Evolutionary conservation across 1,140 invertebrate genomes (phyloP), one percentile per base, ranked within the genome.

Genomic region (Papilio helenus): DNA sequence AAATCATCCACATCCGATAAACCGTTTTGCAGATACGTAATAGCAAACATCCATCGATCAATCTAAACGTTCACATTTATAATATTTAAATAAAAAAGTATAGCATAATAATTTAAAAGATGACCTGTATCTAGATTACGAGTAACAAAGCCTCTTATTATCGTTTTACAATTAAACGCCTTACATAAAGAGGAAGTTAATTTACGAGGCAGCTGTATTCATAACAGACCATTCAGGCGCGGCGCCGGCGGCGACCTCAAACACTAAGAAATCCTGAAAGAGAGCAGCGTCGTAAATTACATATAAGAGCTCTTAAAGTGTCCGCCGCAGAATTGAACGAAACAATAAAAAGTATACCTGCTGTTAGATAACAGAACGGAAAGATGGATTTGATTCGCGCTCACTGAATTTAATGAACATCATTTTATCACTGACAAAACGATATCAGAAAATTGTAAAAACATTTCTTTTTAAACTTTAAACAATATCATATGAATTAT

Each of bases 221-320:
- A 68, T 29, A 61, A 16, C 26, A 7, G 23, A 23, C 23, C 10
- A 61, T 61, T 61, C 20, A 61, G 58, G 23, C 58, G 23, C 58
- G 58, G 18, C 58, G 12, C 12, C 46, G 18, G 51, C 23, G 58
- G 51, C n/a, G 18, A n/a, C 12, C 23, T 65, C 9, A 26, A 26
- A 26, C n/a, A 29, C 26, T 26, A 29, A 65, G 61, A 65, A 65
- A 29, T 16, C 61, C 26, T 29, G 61, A 65, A 65, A 29, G 61
- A 65, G 61, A 65, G 12, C 29, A 29, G 12, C 61, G 26, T 10
- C 23, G 29, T 65, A 65, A 65, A 65, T 65, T 65, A 65, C 61
- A 65, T 65, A 29, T 16, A 65, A 65, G 61, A 65, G 61, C 23
- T 65, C 26, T 65, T 65, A 65, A 65, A 65, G 61, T 65, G 61